Evolutionary conservation across 2,113 vertebrate genomes (phyloP), one percentile per base, ranked within the genome.

Genomic region (Marcusenius ussheri): DNA sequence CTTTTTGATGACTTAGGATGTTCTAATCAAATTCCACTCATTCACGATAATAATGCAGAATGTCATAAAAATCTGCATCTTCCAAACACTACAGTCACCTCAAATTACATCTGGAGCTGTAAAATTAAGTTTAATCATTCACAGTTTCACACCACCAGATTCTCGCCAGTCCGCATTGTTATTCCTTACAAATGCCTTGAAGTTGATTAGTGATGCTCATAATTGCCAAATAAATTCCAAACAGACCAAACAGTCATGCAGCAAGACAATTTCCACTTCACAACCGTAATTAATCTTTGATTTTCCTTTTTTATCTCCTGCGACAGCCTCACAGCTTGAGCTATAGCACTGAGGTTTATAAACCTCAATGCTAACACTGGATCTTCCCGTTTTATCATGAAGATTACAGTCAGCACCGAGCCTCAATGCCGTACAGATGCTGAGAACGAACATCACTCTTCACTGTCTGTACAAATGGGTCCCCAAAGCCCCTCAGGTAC

Each of bases 391-490:
- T 80, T 80, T 42, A 80, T 80, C 35, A 42, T 80, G 35, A 42
- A 35, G 88, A 88, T 70, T 31, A 51, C 42, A n/a, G 27, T 74
- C n/a, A 0, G 24, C 31, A 47, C 66, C 46, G 4, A 50, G 13
- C 27, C 62, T 31, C 24, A 74, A 35, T n/a, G 74, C 46, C 24
- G 11, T 49, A 47, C 42, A 49, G 31, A 88, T 27, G 45, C 46
- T 89, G 7, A 27, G 70, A 24, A 21, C 17, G 45, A 77, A 77
- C 66, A 66, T 77, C 66, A 77, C 66, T 77, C 74, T 84, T 90
- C 70, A 58, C 87, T 49, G 90, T 51, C 74, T 90, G n/a, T 31
- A 47, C 62, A 90, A 90, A 84, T 83, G 42, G 80, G 21, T 88
- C 90, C 31, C 86, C 39, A 5, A 13, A 86, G 90, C 19, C 50